Conservation (phyloP, 2,113 vertebrate genomes). For the Holacanthus passer region DNA sequence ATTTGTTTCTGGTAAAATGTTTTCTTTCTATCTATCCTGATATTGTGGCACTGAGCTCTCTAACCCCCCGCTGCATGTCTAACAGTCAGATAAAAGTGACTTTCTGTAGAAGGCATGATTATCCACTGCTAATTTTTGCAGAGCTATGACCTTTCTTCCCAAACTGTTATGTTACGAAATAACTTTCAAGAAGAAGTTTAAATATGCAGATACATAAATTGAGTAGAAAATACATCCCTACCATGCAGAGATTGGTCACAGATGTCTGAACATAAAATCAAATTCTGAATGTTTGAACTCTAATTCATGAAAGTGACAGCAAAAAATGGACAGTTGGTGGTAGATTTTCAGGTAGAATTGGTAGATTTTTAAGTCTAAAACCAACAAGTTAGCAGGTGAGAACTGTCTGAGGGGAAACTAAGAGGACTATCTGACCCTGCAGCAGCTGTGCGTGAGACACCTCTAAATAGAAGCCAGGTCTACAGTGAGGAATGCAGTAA, state of each 20-base stretch:
- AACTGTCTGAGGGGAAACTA: not conserved
- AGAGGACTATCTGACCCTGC: not conserved
- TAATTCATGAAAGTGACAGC: not conserved
- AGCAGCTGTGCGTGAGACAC: not conserved
- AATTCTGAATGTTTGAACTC: not conserved
- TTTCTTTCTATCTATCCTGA: not conserved
- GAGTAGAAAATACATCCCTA: not conserved
- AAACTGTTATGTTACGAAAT: not conserved
- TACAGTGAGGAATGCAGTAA: constrained; percentile 55
- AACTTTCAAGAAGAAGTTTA: not conserved
- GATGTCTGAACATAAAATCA: not conserved
- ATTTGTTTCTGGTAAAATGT: not conserved
- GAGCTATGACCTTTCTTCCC: not conserved
- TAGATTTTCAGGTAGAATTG: not conserved
- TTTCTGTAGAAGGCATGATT: not conserved
- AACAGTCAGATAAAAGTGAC: not conserved
- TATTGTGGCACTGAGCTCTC: not conserved
- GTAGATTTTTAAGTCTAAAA: not conserved
- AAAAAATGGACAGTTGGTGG: not conserved
- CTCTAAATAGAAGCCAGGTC: constrained; percentile 49
- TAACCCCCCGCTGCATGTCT: not conserved
- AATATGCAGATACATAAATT: not conserved
- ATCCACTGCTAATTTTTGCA: not conserved
- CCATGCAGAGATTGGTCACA: not conserved
- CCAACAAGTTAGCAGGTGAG: not conserved